Evolutionary conservation across 2,888 invertebrate species (phyloP).

Genomic region (Mythimna pallens): DNA sequence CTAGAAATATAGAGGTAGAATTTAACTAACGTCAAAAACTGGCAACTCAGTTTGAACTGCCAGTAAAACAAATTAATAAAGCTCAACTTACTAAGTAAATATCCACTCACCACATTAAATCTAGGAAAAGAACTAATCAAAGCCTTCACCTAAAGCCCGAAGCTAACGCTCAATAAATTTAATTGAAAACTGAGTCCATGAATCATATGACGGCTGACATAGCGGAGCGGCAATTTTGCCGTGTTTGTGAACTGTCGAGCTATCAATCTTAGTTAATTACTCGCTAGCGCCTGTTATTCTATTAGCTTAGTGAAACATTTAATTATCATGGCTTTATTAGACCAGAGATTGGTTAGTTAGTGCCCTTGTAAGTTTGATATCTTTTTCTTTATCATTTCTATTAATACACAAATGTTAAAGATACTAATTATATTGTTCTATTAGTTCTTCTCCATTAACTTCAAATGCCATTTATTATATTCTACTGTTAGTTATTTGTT

Average conservation of each 20-base stretch:
- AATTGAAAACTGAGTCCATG: constrained; percentile 62
- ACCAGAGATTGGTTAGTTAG: constrained; percentile 23
- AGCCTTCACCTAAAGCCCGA: constrained; percentile 58
- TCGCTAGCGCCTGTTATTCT: constrained; percentile 62
- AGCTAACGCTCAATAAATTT: constrained; percentile 57
- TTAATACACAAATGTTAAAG: neutral
- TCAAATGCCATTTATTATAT: no score
- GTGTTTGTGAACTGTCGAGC: constrained; percentile 56
- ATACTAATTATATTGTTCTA: no score
- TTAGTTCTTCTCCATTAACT: no score
- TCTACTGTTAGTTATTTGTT: neutral
- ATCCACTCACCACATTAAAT: constrained; percentile 54
- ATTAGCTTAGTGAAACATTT: constrained; percentile 61
- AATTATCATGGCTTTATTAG: constrained; percentile 55
- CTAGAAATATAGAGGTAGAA: neutral
- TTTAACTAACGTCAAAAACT: constrained; percentile 22
- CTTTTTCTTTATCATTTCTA: neutral
- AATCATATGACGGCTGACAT: constrained; percentile 55
- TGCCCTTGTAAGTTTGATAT: constrained; percentile 23
- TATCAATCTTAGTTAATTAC: constrained; percentile 65
- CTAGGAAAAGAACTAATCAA: constrained; percentile 55
- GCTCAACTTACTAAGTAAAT: constrained; percentile 51
- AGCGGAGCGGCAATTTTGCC: constrained; percentile 56
- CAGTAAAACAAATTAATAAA: constrained; percentile 59
- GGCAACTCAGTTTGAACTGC: constrained; percentile 38